Evolutionary conservation across 2,888 invertebrate genomes (phyloP).

Genomic region (Macrosiphum euphorbiae): DNA sequence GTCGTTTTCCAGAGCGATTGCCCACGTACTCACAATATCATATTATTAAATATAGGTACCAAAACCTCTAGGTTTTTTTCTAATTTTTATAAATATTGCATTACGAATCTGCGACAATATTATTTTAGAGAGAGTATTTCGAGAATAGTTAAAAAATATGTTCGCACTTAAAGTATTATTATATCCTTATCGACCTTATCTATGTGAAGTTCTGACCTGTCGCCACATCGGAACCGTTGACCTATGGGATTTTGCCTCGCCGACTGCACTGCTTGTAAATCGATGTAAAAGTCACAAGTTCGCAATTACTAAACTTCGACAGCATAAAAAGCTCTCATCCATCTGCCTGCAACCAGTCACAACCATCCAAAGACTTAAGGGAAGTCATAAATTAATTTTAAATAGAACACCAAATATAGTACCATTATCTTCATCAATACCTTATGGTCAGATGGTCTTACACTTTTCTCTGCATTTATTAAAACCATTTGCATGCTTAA

Average conservation of each 20-base stretch:
- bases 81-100: not conserved
- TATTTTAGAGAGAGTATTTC: not conserved
- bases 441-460: not conserved
- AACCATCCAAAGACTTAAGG: not conserved
- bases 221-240: not conserved
- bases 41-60: not conserved
- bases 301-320: not conserved
- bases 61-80: not conserved
- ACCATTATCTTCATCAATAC: not conserved
- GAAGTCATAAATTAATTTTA: not conserved
- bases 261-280: not conserved
- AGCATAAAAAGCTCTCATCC: not conserved
- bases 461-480: not conserved
- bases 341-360: not conserved
- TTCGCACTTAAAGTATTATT: not conserved
- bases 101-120: not conserved
- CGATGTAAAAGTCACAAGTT: not conserved
- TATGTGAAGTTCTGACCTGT: not conserved
- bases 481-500: not conserved
- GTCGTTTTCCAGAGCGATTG: not conserved
- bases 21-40: not conserved
- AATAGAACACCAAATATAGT: not conserved
- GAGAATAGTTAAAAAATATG: not conserved
- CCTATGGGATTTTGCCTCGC: not conserved
- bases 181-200: not conserved